phyloP scores from a whole-genome alignment of 2,113 vertebrate species.

The Ia io region DNA sequence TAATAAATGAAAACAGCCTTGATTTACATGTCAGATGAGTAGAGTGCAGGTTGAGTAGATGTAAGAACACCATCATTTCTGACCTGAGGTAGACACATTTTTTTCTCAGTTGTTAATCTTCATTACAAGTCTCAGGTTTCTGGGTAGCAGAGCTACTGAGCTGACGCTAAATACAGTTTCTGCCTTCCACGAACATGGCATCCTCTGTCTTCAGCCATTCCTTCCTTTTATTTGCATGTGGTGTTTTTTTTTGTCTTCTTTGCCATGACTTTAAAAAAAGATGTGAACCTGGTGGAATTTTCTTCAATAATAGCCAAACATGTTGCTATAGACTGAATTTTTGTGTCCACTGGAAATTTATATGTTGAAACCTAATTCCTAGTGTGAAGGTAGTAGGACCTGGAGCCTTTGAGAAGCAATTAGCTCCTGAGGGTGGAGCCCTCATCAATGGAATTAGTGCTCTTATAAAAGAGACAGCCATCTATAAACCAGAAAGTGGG shows the following conservation, averaged over 20 bases:
- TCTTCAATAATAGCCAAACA: neutral
- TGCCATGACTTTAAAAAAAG: neutral
- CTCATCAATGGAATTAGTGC: neutral
- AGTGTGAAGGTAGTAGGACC: neutral
- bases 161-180: neutral
- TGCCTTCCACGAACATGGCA: neutral
- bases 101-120: constrained; percentile 7
- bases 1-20: constrained; percentile 36
- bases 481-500: neutral
- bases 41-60: neutral
- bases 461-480: neutral
- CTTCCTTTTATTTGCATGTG: neutral
- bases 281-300: neutral
- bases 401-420: neutral
- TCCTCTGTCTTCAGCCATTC: neutral
- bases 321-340: neutral
- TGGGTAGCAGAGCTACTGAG: neutral
- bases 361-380: neutral
- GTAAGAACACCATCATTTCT: neutral
- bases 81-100: neutral
- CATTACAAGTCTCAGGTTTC: neutral
- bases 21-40: constrained; percentile 2
- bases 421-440: neutral
- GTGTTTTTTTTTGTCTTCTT: neutral
- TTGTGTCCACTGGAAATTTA: neutral